Conservation (phyloP, 1,140 invertebrate genomes). For the Meteorus sp. region DNA sequence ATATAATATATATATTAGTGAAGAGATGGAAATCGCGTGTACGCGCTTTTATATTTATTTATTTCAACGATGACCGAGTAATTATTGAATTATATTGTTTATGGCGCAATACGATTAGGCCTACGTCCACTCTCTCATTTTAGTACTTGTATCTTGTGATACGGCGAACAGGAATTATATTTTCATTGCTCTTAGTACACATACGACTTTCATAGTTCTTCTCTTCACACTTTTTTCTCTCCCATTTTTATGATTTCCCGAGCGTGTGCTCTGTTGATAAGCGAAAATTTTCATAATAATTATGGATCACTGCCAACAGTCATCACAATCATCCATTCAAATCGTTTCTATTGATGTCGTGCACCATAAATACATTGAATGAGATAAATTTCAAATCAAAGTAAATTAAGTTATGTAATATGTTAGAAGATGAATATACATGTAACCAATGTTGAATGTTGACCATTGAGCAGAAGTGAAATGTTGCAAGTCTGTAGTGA, state of each 20-base stretch:
- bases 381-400: neutral
- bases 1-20: constrained; percentile 50
- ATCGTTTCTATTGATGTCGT: too few species aligned
- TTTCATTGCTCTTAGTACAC: neutral
- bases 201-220: neutral
- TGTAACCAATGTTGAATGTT: too few species aligned
- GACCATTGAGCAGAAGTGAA: too few species aligned
- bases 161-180: neutral
- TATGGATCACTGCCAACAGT: too few species aligned
- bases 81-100: neutral
- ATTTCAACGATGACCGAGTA: constrained; percentile 14
- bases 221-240: neutral
- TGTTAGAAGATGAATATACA: too few species aligned
- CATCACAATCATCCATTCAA: too few species aligned
- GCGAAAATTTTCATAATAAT: too few species aligned
- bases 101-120: neutral
- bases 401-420: neutral
- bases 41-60: constrained; percentile 16
- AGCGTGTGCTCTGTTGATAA: neutral
- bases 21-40: neutral
- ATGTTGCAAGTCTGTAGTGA: too few species aligned
- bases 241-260: neutral
- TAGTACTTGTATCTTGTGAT: neutral
- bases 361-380: neutral
- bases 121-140: constrained; percentile 5